Base-by-base conservation (phyloP, 2,888 invertebrate species). In the Protophormia terraenovae region DNA sequence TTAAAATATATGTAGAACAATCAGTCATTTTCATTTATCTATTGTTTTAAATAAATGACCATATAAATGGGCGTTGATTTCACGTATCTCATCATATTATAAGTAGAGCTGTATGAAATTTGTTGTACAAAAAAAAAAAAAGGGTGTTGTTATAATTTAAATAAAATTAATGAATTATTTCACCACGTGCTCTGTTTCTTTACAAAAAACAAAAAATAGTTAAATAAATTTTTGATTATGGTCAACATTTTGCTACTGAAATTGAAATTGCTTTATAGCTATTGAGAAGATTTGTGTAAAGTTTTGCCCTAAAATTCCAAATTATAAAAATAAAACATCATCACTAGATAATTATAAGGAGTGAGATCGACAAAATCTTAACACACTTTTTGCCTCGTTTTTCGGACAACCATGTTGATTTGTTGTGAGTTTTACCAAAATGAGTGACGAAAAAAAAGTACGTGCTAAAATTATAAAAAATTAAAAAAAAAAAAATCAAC, bases 41-140 rank as follows among this genome's bases (percentile, higher is more conserved):
- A 62, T 60, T 58, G 60, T 58, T 62, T 16, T 73, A 32, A 71
- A 22, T 73, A 50, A 62, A 45, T 47, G 60, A 62, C 73, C 60
- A 45, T 60, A 60, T 14, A 73, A 73, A 73, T 29, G 45, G 73
- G 73, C 64, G 64, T 64, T 19, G 24, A 27, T 45, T 64, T 45
- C 16, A 64, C n/a, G 19, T 14, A 7, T 16, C n/a, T 45, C 4
- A 24, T 24, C 22, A 16, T 22, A 16, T 47, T 8, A 47, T 47
- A 47, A n/a, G n/a, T n/a, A n/a, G n/a, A n/a, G n/a, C 0, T 41
- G 14, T 2, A 3, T 32, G 32, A 8, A n/a, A 5, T 5, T 22
- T 22, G 0, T 10, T 47, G 10, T 50, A 8, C 10, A 19, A 50
- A 45, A 16, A 5, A n/a, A 16, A 45, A 45, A 1, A 10, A 22